Percentiles rank a stretch among this genome's conserved stretches.
These are phyloP conservation scores for Euborellia annulipes DNA, from an alignment of 1,140 invertebrate species.

Conservation along the genomic window DNA sequence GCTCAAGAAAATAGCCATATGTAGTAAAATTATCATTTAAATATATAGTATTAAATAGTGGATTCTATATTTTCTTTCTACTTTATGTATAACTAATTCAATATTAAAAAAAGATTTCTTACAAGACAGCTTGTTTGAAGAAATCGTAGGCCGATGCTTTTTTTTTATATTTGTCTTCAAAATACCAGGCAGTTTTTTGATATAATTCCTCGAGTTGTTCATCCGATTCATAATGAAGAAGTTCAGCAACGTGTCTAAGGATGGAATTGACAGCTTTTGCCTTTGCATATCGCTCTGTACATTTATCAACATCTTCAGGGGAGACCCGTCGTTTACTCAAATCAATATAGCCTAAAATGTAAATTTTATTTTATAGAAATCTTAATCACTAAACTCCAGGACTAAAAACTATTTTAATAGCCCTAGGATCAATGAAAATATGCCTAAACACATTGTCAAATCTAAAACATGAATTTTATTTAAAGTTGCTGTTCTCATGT, in stretches of 20 bases:
- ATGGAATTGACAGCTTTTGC: constrained; percentile 98
- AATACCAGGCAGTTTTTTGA: constrained; percentile 96
- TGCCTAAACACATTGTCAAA: no score
- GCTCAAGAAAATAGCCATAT: neutral
- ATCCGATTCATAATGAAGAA: constrained; percentile 79
- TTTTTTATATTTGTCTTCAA: constrained; percentile 96
- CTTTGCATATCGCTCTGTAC: constrained; percentile 95
- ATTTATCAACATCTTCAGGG: constrained; percentile 93
- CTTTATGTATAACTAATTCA: no score
- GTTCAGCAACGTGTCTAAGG: constrained; percentile 88
- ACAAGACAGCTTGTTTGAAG: constrained; percentile 96
- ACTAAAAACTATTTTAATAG: neutral
- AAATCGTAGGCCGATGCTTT: constrained; percentile 92
- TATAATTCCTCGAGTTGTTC: constrained; percentile 91
- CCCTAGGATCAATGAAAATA: neutral
- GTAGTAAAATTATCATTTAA: no score
- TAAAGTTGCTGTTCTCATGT: no score
- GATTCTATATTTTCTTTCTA: no score
- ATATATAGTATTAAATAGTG: no score
- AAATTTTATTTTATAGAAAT: neutral
- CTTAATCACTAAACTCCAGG: neutral
- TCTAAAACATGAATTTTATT: no score
- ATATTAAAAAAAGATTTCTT: constrained; percentile 30
- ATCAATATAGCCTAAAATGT: constrained; percentile 84
- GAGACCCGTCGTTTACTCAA: constrained; percentile 97